These are phyloP conservation scores for Neodiprion virginianus DNA, from an alignment of 1,140 invertebrate species.

Conservation along the genomic window DNA sequence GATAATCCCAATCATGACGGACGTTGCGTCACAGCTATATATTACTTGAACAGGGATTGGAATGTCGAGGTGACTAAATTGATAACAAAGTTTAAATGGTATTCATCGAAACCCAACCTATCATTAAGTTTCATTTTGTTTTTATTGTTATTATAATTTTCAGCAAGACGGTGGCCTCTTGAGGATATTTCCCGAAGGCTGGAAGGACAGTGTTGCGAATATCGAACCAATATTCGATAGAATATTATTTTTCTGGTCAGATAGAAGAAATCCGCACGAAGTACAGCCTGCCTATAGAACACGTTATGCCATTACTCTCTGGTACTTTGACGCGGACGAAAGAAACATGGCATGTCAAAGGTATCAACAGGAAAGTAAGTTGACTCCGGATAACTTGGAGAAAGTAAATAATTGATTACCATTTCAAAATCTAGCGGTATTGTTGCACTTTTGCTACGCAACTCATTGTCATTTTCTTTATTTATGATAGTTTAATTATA, in stretches of 20 bases:
- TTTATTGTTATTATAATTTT: conserved; percentile 28
- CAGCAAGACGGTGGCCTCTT: conserved; percentile 75
- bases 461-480: neutral
- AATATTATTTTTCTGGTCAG: conserved; percentile 97
- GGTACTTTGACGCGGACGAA: conserved; percentile 93
- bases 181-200: conserved; percentile 90
- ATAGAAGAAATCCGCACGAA: conserved; percentile 95
- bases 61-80: conserved; percentile 68
- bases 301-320: conserved; percentile 93
- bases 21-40: conserved; percentile 93
- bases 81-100: neutral
- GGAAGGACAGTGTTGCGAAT: conserved; percentile 82
- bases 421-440: no score
- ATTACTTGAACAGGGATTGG: conserved; percentile 96
- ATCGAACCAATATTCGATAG: conserved; percentile 94
- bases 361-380: conserved; percentile 68
- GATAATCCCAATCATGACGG: conserved; percentile 98
- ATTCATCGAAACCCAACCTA: neutral
- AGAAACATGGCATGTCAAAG: conserved; percentile 75
- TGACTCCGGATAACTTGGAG: no score
- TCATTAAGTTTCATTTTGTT: conserved; percentile 12
- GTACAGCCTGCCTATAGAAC: conserved; percentile 90
- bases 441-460: no score
- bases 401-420: no score
- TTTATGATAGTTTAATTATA: neutral